A percentile compares a stretch with the other conserved stretches of the same genome.
Evolutionary conservation across 2,888 invertebrate genomes (phyloP).

Genomic region (Torymus texanus): DNA sequence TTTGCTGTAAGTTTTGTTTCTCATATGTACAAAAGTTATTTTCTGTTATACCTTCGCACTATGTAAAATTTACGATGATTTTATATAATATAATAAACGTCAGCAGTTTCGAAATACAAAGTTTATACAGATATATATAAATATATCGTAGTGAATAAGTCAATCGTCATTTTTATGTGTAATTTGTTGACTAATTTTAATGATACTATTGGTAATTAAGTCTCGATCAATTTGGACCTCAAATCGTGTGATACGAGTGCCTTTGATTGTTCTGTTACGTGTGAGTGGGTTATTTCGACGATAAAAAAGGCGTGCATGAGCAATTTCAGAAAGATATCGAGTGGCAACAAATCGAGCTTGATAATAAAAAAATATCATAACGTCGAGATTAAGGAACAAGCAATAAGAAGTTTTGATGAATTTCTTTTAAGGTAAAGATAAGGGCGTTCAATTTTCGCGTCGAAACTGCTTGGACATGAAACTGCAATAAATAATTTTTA

Average conservation of each 20-base stretch:
- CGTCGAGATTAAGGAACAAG: not conserved
- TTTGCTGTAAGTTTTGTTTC: not conserved
- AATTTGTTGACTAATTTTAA: slow-evolving; percentile 40
- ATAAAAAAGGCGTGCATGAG: slow-evolving; percentile 25
- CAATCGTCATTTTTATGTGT: slow-evolving; percentile 13
- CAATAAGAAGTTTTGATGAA: slow-evolving; percentile 16
- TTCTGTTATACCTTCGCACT: too few relatives aligned
- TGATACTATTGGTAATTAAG: not conserved
- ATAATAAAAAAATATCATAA: not conserved
- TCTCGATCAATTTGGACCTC: slow-evolving; percentile 36
- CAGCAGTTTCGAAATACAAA: slow-evolving; percentile 29
- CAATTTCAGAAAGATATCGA: slow-evolving; percentile 10
- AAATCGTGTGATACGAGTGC: slow-evolving; percentile 57
- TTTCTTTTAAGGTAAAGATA: not conserved
- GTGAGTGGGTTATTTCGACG: slow-evolving; percentile 11
- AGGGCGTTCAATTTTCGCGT: slow-evolving; percentile 47
- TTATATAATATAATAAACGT: too few relatives aligned
- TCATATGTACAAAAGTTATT: slow-evolving; percentile 7
- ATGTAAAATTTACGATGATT: too few relatives aligned
- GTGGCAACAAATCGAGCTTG: slow-evolving; percentile 28
- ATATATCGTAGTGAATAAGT: slow-evolving; percentile 13
- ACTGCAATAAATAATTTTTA: slow-evolving; percentile 16
- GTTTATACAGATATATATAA: slow-evolving; percentile 10
- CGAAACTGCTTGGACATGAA: slow-evolving; percentile 16
- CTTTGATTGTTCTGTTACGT: slow-evolving; percentile 53